These are phyloP conservation scores for Platyura marginata DNA, from an alignment of 1,140 invertebrate genomes.

Conservation along the genomic window DNA sequence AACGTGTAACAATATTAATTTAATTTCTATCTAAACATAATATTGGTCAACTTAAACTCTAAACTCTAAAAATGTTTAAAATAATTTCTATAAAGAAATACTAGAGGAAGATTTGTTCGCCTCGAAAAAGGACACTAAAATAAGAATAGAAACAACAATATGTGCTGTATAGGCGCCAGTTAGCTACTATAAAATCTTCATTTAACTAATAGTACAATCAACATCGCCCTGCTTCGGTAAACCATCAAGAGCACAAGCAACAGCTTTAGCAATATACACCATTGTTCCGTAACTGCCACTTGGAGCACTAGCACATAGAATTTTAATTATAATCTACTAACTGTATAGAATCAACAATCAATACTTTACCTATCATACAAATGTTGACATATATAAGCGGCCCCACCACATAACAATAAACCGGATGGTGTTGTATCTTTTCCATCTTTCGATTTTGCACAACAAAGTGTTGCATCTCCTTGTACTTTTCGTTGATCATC, in stretches of 20 bases:
- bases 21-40: no score
- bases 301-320: slow-evolving; percentile 47
- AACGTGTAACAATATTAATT: no score
- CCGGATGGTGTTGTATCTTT: slow-evolving; percentile 35
- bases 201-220: slow-evolving; percentile 56
- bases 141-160: no score
- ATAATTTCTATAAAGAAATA: no score
- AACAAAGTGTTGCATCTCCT: slow-evolving; percentile 83
- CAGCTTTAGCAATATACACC: slow-evolving; percentile 86
- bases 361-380: slow-evolving; percentile 65
- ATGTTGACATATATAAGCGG: slow-evolving; percentile 88
- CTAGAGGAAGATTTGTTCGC: no score
- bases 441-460: slow-evolving; percentile 54
- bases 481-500: slow-evolving; percentile 74
- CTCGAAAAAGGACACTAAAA: no score
- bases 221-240: slow-evolving; percentile 56
- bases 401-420: slow-evolving; percentile 67
- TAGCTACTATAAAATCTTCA: no score
- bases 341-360: not conserved
- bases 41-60: no score
- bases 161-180: no score
- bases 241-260: slow-evolving; percentile 54
- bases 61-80: no score
- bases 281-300: slow-evolving; percentile 94
- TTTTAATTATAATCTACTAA: not conserved